phyloP scores from a whole-genome alignment of 2,113 vertebrate species.

The Leptobrachium ailaonicum region DNA sequence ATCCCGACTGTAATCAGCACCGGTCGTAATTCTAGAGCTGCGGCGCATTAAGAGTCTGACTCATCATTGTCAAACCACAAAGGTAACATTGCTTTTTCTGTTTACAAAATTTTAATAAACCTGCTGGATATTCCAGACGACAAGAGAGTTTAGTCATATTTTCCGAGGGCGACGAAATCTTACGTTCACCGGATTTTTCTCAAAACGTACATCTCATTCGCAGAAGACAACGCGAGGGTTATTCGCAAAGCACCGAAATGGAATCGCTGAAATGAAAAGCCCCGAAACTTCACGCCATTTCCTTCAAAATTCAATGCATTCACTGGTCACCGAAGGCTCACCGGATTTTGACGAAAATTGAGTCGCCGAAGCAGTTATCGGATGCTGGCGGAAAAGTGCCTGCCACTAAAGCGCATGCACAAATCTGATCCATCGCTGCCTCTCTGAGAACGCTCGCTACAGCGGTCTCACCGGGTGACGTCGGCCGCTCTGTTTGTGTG shows the following conservation, averaged over 20 bases:
- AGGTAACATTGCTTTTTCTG: slow-evolving; percentile 48
- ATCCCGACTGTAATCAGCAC: slow-evolving; percentile 32
- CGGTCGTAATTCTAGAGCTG: slow-evolving; percentile 16
- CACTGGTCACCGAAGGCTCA: too few species aligned
- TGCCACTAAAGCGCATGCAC: too few species aligned
- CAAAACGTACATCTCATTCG: neutral
- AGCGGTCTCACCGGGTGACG: too few species aligned
- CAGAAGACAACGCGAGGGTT: neutral
- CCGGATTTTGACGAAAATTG: too few species aligned
- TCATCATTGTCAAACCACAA: slow-evolving; percentile 52
- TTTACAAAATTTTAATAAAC: slow-evolving; percentile 51
- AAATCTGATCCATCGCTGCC: too few species aligned
- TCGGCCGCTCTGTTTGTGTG: too few species aligned
- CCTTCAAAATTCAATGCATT: too few species aligned
- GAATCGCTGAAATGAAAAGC: too few species aligned
- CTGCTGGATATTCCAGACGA: neutral
- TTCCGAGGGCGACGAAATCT: slow-evolving; percentile 24
- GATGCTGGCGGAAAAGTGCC: too few species aligned
- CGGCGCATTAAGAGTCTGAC: slow-evolving; percentile 45
- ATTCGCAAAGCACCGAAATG: neutral
- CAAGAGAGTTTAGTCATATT: slow-evolving; percentile 20
- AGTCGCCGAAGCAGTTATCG: too few species aligned
- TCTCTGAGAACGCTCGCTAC: too few species aligned
- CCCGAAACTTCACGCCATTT: too few species aligned
- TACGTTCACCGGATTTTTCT: slow-evolving; percentile 7